Percentiles rank a stretch among this genome's conserved stretches.
These are phyloP conservation scores for Chydorus sphaericus DNA, from an alignment of 2,888 invertebrate genomes.

Conservation along the genomic window DNA sequence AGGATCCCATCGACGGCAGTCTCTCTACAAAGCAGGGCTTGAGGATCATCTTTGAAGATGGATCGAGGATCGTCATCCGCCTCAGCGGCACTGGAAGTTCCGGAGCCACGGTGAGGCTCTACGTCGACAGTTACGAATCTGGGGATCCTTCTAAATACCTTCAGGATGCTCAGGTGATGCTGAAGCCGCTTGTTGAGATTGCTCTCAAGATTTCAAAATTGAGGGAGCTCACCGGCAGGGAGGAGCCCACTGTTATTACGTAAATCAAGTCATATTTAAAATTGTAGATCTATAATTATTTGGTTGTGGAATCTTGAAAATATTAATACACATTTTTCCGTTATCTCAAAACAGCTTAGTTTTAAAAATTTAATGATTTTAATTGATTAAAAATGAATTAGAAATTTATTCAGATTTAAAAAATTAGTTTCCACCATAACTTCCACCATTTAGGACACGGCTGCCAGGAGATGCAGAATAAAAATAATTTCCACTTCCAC, in stretches of 20 bases:
- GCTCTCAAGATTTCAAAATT: slow-evolving; percentile 73
- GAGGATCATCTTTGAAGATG: slow-evolving; percentile 83
- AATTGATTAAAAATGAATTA: too few species aligned
- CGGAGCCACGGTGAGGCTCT: slow-evolving; percentile 91
- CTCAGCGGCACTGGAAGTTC: slow-evolving; percentile 96
- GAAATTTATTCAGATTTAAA: too few species aligned
- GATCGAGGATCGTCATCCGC: slow-evolving; percentile 81
- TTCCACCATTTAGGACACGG: too few species aligned
- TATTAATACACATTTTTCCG: too few species aligned
- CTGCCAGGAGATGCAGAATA: too few species aligned
- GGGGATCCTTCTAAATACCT: slow-evolving; percentile 37
- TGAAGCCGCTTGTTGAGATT: slow-evolving; percentile 76
- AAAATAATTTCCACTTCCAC: too few species aligned
- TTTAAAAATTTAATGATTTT: too few species aligned
- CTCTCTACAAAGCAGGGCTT: slow-evolving; percentile 82
- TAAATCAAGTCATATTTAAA: too few species aligned
- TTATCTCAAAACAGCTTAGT: too few species aligned
- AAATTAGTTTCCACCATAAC: too few species aligned
- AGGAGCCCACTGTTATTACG: slow-evolving; percentile 91
- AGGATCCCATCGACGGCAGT: slow-evolving; percentile 86
- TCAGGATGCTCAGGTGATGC: slow-evolving; percentile 40
- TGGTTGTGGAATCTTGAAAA: too few species aligned
- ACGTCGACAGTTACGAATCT: slow-evolving; percentile 84
- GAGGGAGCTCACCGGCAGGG: slow-evolving; percentile 68
- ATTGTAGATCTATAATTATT: too few species aligned